These are phyloP conservation scores for Anguilla anguilla DNA, from an alignment of 2,797 vertebrate species.

Conservation along the genomic window DNA sequence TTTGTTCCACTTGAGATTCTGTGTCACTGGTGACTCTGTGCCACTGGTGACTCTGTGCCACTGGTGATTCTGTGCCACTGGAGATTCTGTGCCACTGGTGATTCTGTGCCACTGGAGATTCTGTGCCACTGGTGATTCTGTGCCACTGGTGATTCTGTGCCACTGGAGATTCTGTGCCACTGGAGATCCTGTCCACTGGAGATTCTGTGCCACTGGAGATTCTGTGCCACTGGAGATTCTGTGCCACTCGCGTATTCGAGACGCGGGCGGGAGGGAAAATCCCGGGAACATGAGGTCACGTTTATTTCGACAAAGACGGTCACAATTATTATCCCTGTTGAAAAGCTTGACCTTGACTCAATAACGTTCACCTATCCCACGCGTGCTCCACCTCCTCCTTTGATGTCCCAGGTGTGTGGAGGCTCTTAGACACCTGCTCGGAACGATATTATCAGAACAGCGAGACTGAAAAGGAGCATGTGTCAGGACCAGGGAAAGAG, in stretches of 20 bases:
- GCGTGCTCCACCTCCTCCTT: slow-evolving; percentile 45
- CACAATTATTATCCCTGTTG: neutral
- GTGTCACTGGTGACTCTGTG: too few relatives aligned
- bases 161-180: too few relatives aligned
- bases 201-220: too few relatives aligned
- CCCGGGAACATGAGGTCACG: neutral
- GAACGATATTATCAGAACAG: slow-evolving; percentile 24
- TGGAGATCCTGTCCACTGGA: too few relatives aligned
- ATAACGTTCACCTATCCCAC: neutral
- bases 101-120: too few relatives aligned
- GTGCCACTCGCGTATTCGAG: neutral
- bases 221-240: neutral
- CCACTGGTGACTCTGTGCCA: too few relatives aligned
- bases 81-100: too few relatives aligned
- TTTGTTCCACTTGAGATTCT: too few relatives aligned
- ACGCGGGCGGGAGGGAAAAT: neutral
- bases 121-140: too few relatives aligned
- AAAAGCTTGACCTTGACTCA: slow-evolving; percentile 25
- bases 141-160: too few relatives aligned
- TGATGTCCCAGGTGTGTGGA: slow-evolving; percentile 71
- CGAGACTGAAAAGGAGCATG: slow-evolving; percentile 6
- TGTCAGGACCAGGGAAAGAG: neutral
- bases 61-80: too few relatives aligned
- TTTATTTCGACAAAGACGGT: neutral
- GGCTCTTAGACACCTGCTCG: slow-evolving; percentile 20